A percentile compares a stretch with the other conserved stretches of the same genome.
These are phyloP conservation scores for Saxidomus purpurata DNA, from an alignment of 1,140 invertebrate species.

Conservation along the genomic window DNA sequence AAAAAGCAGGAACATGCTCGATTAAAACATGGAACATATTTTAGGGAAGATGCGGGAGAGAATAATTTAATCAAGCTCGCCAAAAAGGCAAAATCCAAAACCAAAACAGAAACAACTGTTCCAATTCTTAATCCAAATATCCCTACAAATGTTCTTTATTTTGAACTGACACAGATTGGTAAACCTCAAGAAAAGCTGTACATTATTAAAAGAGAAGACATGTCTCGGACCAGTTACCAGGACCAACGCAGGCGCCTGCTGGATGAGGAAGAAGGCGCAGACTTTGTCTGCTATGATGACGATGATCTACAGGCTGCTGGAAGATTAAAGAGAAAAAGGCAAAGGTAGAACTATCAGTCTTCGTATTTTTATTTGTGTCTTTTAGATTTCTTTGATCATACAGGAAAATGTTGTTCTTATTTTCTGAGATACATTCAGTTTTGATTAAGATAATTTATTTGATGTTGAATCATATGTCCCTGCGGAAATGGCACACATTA, in stretches of 20 bases:
- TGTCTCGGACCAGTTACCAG: not conserved
- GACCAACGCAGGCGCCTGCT: conserved; percentile 38
- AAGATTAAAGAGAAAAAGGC: conserved; percentile 34
- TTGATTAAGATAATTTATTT: not conserved
- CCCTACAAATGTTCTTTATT: not conserved
- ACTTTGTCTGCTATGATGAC: conserved; percentile 49
- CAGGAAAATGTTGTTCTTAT: too few relatives aligned
- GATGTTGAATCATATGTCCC: too few relatives aligned
- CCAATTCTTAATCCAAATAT: not conserved
- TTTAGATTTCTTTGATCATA: too few relatives aligned
- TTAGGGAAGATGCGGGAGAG: too few relatives aligned
- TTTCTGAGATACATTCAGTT: too few relatives aligned
- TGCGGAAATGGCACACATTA: too few relatives aligned
- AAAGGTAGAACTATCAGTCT: too few relatives aligned
- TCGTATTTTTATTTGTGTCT: too few relatives aligned
- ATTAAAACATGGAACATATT: too few relatives aligned
- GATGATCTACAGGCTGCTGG: conserved; percentile 52
- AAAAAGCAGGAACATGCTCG: too few relatives aligned
- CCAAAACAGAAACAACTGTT: not conserved
- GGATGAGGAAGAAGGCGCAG: conserved; percentile 13
- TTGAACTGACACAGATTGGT: not conserved
- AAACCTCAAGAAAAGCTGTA: not conserved
- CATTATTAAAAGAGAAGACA: not conserved
- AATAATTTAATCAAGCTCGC: not conserved
- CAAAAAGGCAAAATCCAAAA: too few relatives aligned